Evolutionary conservation across 1,140 invertebrate species (phyloP).

Genomic region (Monochamus saltuarius): DNA sequence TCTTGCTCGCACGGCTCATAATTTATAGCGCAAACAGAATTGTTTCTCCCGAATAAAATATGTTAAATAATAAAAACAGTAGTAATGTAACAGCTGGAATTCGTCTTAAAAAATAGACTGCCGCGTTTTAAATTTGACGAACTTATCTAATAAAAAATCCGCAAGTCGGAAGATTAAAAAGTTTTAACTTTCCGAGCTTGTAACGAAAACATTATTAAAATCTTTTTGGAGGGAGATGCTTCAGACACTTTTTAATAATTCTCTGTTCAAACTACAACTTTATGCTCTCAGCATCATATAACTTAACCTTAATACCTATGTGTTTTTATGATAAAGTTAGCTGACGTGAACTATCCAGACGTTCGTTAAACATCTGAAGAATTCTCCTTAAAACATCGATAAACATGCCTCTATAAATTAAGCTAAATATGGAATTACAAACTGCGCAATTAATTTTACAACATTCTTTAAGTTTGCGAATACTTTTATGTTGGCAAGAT

Average conservation of each 20-base stretch:
- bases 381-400: too few species aligned
- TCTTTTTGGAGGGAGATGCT: slow-evolving; percentile 14
- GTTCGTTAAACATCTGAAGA: too few species aligned
- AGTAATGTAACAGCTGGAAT: slow-evolving; percentile 20
- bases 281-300: too few species aligned
- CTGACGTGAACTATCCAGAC: too few species aligned
- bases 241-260: slow-evolving; percentile 20
- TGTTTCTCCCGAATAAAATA: slow-evolving; percentile 8
- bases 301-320: too few species aligned
- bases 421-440: too few species aligned
- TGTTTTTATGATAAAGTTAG: too few species aligned
- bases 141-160: slow-evolving; percentile 24
- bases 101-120: neutral
- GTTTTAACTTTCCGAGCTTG: slow-evolving; percentile 4
- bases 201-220: slow-evolving; percentile 21
- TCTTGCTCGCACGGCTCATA: neutral
- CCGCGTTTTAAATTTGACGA: neutral
- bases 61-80: slow-evolving; percentile 3
- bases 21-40: slow-evolving; percentile 4
- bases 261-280: neutral
- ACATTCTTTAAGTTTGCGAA: too few species aligned
- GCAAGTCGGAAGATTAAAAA: slow-evolving; percentile 15
- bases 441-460: too few species aligned
- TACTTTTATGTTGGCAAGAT: too few species aligned
- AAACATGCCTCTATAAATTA: too few species aligned